phyloP scores from a whole-genome alignment of 2,888 invertebrate species.

The Gibbula magus region DNA sequence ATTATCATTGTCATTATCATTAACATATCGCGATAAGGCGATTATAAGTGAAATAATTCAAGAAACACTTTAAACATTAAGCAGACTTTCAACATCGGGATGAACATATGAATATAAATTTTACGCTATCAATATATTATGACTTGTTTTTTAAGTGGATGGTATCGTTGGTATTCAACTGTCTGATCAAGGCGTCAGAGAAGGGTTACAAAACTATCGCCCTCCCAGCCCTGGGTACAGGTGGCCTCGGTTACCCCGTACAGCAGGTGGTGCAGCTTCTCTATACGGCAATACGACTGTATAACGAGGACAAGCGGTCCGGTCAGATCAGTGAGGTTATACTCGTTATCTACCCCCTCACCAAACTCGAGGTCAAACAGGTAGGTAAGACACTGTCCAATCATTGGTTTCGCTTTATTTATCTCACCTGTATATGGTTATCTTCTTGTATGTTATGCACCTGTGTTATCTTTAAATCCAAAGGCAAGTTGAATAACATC shows the following conservation, averaged over 20 bases:
- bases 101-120: no score
- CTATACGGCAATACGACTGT: neutral
- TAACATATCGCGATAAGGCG: no score
- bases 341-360: neutral
- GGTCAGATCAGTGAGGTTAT: neutral
- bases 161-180: neutral
- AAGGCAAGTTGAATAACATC: no score
- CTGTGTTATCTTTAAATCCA: no score
- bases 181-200: neutral
- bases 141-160: neutral
- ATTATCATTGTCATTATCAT: no score
- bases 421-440: no score
- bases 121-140: no score
- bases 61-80: no score
- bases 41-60: no score
- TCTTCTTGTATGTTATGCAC: no score
- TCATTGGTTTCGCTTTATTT: no score
- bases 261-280: neutral
- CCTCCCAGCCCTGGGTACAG: conserved; percentile 31
- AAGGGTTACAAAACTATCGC: conserved; percentile 5
- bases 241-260: conserved; percentile 18
- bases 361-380: neutral
- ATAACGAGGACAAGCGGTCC: neutral
- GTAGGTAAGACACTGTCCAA: neutral
- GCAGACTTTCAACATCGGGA: no score